These are phyloP conservation scores for Mustela lutreola DNA, from an alignment of 2,113 vertebrate species.

Conservation along the genomic window DNA sequence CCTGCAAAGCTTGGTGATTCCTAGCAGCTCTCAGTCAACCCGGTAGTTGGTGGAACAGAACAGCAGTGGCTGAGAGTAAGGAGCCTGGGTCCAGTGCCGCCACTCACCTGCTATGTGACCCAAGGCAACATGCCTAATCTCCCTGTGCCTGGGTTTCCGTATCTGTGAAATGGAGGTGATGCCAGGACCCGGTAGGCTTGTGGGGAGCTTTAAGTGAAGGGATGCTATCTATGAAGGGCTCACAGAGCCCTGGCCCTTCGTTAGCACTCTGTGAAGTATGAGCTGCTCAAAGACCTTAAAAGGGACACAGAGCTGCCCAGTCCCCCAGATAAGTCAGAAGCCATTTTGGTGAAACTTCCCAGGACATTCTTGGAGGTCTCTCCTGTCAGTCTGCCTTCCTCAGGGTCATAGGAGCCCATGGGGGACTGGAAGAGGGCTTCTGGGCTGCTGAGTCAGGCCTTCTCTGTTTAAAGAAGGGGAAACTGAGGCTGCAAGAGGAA, in stretches of 20 bases:
- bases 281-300: not conserved
- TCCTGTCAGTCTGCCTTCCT: not conserved
- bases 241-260: accelerated
- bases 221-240: not conserved
- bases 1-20: not conserved
- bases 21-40: not conserved
- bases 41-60: accelerated
- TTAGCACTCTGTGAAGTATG: not conserved
- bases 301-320: not conserved
- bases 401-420: not conserved
- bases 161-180: too few species aligned
- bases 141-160: not conserved
- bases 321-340: not conserved
- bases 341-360: not conserved
- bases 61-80: not conserved
- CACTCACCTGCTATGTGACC: not conserved
- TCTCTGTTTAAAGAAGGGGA: not conserved
- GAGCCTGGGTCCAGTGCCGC: not conserved
- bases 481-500: not conserved
- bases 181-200: accelerated
- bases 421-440: not conserved
- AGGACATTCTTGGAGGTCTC: not conserved
- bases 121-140: not conserved
- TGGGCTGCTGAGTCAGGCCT: not conserved
- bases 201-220: not conserved